Evolutionary conservation across 2,113 vertebrate genomes (phyloP), one percentile per base, ranked within the genome.

Genomic region (Ancistrus triradiatus): DNA sequence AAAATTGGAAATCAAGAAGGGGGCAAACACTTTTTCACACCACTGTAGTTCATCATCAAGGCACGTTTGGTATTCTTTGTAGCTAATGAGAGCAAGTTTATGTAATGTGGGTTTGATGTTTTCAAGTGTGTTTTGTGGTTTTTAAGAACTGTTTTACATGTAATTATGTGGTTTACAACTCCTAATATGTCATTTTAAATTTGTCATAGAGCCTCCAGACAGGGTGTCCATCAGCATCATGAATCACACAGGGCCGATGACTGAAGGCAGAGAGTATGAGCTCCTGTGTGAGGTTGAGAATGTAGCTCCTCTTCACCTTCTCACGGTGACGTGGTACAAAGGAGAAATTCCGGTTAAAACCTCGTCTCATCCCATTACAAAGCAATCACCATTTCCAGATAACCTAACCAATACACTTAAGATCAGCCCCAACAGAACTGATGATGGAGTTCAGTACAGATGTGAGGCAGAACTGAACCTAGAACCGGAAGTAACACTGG

Each of bases 221-320:
- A 70, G 4, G 3, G 78, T 85, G 17, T 70, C 66, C 13, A 60
- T 88, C 49, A 38, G 3, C 0, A 18, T 3, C 19, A 7, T 62
- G 17, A 2, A 13, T 10, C 40, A 70, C 18, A 2, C 0, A 1
- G 77, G 17, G 7, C 35, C 77, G 2, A 15, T 72, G 61, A 27
- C 24, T 0, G 85, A 84, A 50, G 76, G 60, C 0, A 0, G 4
- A 1, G n/a, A 53, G 43, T 49, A 85, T 50, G 33, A 68, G 17
- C 69, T 92, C 69, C 13, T 2, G 64, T 93, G 92, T 78, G 69
- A 80, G 18, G 65, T 91, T 10, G 1, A 0, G 0, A 60, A 46
- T 0, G 68, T 85, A 0, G 81, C 74, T 1, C 91, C 90, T 1
- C 69, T 63, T 35, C 1, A 1, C 13, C 14, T 42, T 7, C 55